phyloP scores from a whole-genome alignment of 2,113 vertebrate genomes.

The Trachemys scripta region DNA sequence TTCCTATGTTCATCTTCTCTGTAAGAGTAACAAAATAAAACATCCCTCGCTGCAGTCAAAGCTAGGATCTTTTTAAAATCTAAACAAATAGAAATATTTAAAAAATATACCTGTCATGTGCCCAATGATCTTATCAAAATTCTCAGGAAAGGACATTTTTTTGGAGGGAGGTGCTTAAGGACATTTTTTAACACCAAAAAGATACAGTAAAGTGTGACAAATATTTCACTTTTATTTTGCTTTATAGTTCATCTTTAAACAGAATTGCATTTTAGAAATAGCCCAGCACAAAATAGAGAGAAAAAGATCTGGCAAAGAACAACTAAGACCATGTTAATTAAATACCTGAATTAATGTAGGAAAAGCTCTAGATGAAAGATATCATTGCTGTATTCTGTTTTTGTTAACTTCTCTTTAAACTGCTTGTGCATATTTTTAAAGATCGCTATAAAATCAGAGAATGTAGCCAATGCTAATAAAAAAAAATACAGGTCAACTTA shows the following conservation, averaged over 20 bases:
- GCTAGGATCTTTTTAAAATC: background rate
- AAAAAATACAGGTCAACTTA: background rate
- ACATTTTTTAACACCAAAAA: background rate
- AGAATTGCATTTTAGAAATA: background rate
- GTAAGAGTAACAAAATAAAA: background rate
- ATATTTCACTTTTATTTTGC: background rate
- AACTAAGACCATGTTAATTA: background rate
- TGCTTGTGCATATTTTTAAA: background rate
- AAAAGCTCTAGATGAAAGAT: background rate
- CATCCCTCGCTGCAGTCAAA: accelerated
- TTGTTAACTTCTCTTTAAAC: background rate
- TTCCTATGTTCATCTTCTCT: background rate
- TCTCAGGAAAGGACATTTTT: no score
- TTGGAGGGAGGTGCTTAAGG: background rate
- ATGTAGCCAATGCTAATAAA: accelerated
- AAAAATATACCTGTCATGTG: background rate
- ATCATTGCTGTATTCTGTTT: background rate
- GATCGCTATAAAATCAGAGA: background rate
- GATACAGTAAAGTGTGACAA: background rate
- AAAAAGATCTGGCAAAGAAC: background rate
- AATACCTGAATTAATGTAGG: background rate
- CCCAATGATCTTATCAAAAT: background rate
- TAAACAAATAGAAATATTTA: background rate
- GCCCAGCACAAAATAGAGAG: background rate
- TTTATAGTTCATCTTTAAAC: background rate